A percentile compares a stretch with the other conserved stretches of the same genome.
phyloP scores from a whole-genome alignment of 1,140 invertebrate species.

The Drosophila novamexicana region DNA sequence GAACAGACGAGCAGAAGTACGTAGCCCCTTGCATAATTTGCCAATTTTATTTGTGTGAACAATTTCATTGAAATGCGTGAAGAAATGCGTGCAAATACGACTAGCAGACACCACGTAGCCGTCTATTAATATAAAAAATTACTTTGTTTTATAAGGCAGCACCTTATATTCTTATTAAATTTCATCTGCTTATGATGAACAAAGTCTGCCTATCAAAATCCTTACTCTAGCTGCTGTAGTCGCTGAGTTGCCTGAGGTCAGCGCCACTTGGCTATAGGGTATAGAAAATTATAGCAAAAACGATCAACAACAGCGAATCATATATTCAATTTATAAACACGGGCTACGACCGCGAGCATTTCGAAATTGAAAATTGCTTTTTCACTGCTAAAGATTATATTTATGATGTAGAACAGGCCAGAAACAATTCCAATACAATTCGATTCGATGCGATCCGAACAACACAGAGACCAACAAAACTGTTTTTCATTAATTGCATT shows the following conservation, averaged over 20 bases:
- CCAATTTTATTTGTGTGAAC: slow-evolving; percentile 56
- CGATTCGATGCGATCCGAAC: slow-evolving; percentile 18
- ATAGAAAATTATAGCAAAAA: slow-evolving; percentile 1
- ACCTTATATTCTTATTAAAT: no score
- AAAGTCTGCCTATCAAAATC: background rate
- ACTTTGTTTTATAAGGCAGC: no score
- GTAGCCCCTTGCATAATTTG: slow-evolving; percentile 55
- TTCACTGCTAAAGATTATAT: slow-evolving; percentile 7
- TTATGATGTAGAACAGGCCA: slow-evolving; percentile 41
- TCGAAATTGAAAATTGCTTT: slow-evolving; percentile 27
- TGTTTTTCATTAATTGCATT: slow-evolving; percentile 58
- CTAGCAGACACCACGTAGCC: slow-evolving; percentile 4
- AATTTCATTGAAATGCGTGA: slow-evolving; percentile 57
- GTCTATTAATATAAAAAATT: background rate
- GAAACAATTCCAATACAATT: slow-evolving; percentile 1
- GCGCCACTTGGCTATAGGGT: background rate
- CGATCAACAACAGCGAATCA: slow-evolving; percentile 43
- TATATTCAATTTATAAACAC: slow-evolving; percentile 54
- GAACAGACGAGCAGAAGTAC: slow-evolving; percentile 18
- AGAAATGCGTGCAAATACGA: background rate
- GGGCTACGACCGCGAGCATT: slow-evolving; percentile 1
- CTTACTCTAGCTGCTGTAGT: background rate
- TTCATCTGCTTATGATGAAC: no score
- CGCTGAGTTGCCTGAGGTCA: background rate
- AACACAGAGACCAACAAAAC: slow-evolving; percentile 25